Evolutionary conservation across 2,113 vertebrate genomes (phyloP), one percentile per base, ranked within the genome.

Genomic region (Casuarius casuarius): DNA sequence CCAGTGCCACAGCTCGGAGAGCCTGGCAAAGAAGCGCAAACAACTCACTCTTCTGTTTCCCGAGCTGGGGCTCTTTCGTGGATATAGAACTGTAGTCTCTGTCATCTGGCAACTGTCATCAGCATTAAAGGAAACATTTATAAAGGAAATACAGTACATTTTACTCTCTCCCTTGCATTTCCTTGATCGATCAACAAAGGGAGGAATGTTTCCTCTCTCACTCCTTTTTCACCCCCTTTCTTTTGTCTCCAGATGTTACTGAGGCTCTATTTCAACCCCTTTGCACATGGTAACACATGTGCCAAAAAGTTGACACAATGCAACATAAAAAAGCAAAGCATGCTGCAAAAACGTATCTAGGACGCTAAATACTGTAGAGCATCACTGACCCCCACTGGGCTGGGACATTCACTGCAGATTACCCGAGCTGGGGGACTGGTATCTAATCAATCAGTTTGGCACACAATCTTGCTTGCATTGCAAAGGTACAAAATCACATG

Each of bases 371-470:
- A 61, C 1, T 90, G 75, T 96, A 95, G 97, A 96, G 79, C 97
- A 77, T 97, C 97, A 97, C 95, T 97, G 97, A 97, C 97, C 97
- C 95, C 97, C 95, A 86, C 96, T 94, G 97, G 97, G 91, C 96
- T 95, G 94, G 87, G 91, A 78, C 82, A 49, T 93, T 95, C 96
- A 97, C 90, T 97, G 93, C 97, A 96, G 33, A 82, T 91, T 66
- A 9, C 20, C 66, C 44, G 5, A 17, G 59, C 0, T 25, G 73
- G 94, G 74, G 76, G 62, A 62, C 68, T 35, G 61, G 76, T 46
- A 19, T 66, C 71, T 94, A 67, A 6, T 1, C 1, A 0, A 0
- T 8, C 26, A n/a, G 48, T 68, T 51, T 74, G 61, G 66, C 49
- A 76, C 44, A 4, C 1, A 2, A 42, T 51, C 59, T 40, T 62